These are phyloP conservation scores for Pterobdella sp. DNA, from an alignment of 2,888 invertebrate genomes.

Conservation along the genomic window DNA sequence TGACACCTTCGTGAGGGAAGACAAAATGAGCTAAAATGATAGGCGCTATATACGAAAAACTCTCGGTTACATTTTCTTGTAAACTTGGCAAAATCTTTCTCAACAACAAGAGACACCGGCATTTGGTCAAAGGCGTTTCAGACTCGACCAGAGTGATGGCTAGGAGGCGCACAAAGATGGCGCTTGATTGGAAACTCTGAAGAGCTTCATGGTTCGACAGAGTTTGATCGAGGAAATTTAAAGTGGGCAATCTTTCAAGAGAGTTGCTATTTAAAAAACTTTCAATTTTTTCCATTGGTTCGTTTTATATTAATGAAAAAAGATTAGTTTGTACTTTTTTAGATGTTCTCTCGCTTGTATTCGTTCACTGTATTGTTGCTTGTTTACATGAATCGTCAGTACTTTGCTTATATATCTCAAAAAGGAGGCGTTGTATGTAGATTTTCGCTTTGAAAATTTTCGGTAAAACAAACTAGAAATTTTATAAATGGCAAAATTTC, in stretches of 20 bases:
- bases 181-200: not conserved
- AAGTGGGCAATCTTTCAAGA: not conserved
- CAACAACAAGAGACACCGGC: constrained; percentile 8
- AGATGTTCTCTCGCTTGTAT: no score
- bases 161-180: constrained; percentile 2
- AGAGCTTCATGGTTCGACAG: not conserved
- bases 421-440: no score
- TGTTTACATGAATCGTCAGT: no score
- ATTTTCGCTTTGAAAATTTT: no score
- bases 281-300: constrained; percentile 16
- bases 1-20: not conserved
- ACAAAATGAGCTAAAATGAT: constrained; percentile 15
- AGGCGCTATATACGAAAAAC: not conserved
- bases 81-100: not conserved
- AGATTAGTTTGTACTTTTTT: no score
- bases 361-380: no score
- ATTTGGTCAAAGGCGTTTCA: not conserved
- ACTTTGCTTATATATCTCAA: no score
- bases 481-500: no score
- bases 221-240: not conserved
- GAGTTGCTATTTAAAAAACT: not conserved
- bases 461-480: no score
- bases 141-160: constrained; percentile 3
- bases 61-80: not conserved
- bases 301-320: no score